A percentile compares a stretch with the other conserved stretches of the same genome.
These are phyloP conservation scores for Pseudachorutes palmiensis DNA, from an alignment of 1,140 invertebrate species.

Conservation along the genomic window DNA sequence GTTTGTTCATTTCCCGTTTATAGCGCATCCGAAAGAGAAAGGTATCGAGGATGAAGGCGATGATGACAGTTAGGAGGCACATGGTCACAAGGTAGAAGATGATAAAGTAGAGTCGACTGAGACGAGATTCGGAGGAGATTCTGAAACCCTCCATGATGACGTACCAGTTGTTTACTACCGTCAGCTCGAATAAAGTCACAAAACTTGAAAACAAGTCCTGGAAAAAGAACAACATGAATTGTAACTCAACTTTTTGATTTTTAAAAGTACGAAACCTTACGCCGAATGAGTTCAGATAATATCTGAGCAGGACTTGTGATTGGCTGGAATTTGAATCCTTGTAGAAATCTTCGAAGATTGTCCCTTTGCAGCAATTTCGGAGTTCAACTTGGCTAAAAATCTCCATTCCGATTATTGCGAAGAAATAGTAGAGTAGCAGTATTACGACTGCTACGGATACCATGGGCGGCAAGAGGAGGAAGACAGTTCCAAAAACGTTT, in stretches of 20 bases:
- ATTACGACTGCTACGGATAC: slow-evolving; percentile 61
- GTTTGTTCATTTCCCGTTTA: slow-evolving; percentile 67
- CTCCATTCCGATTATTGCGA: slow-evolving; percentile 88
- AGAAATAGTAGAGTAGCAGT: slow-evolving; percentile 81
- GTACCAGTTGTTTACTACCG: slow-evolving; percentile 79
- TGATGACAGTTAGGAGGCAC: slow-evolving; percentile 84
- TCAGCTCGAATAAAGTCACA: slow-evolving; percentile 82
- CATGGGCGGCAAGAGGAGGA: slow-evolving; percentile 48
- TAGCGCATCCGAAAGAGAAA: slow-evolving; percentile 85
- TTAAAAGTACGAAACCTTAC: slow-evolving; percentile 17
- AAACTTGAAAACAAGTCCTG: slow-evolving; percentile 57
- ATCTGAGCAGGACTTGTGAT: slow-evolving; percentile 56
- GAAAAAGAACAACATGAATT: slow-evolving; percentile 18
- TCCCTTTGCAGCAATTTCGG: slow-evolving; percentile 73
- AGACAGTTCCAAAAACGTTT: slow-evolving; percentile 80
- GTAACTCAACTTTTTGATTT: not conserved
- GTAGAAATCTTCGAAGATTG: slow-evolving; percentile 76
- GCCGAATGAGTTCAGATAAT: slow-evolving; percentile 50
- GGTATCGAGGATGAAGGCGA: slow-evolving; percentile 80
- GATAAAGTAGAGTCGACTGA: slow-evolving; percentile 75
- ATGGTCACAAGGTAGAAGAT: slow-evolving; percentile 81
- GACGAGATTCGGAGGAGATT: slow-evolving; percentile 51
- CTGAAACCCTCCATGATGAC: slow-evolving; percentile 87
- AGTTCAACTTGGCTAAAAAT: slow-evolving; percentile 78
- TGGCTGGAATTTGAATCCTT: slow-evolving; percentile 56